These are phyloP conservation scores for Eretmochelys imbricata DNA, from an alignment of 2,113 vertebrate species.

Conservation along the genomic window DNA sequence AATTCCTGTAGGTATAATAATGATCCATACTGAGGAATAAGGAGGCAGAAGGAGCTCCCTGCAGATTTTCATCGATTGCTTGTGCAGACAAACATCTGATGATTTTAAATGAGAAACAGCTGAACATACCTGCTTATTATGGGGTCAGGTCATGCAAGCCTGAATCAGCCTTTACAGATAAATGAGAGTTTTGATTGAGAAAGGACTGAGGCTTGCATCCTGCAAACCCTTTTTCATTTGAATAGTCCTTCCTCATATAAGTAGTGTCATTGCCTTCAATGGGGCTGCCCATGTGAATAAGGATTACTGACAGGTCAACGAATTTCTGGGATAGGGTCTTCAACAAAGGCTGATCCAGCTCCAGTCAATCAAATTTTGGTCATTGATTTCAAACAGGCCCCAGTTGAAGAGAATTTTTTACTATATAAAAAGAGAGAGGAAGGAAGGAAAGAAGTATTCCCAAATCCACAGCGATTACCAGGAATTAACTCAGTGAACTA, in stretches of 20 bases:
- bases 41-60: neutral
- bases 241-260: neutral
- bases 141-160: neutral
- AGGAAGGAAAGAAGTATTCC: neutral
- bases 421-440: neutral
- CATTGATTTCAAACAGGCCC: neutral
- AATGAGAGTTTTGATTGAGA: neutral
- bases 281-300: neutral
- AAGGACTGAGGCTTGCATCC: neutral
- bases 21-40: neutral
- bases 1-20: neutral
- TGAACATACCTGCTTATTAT: neutral
- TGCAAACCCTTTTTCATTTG: neutral
- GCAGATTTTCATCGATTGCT: neutral
- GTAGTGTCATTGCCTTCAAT: neutral
- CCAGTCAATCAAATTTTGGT: neutral
- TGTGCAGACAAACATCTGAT: neutral
- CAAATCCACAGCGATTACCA: neutral
- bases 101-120: neutral
- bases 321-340: neutral
- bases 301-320: rapidly evolving
- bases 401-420: neutral
- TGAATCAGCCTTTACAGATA: neutral
- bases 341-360: neutral
- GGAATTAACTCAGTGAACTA: neutral